A percentile compares a stretch with the other conserved stretches of the same genome.
phyloP scores from a whole-genome alignment of 2,113 vertebrate species.

The Mastomys coucha region DNA sequence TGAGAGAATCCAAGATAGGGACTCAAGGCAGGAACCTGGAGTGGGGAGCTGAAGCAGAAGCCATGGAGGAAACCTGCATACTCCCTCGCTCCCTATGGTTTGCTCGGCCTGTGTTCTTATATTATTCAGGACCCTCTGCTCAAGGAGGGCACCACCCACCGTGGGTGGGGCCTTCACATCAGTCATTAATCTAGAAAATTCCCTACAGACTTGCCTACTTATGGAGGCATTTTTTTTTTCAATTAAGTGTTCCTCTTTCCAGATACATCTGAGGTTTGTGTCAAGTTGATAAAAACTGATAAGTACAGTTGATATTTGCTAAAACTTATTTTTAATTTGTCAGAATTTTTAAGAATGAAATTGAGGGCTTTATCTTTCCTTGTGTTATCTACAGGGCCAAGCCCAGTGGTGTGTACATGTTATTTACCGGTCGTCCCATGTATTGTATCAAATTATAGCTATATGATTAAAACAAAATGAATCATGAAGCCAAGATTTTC shows the following conservation, averaged over 20 bases:
- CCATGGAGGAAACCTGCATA: background rate
- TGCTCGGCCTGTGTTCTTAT: background rate
- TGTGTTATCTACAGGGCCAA: background rate
- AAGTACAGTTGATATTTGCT: background rate
- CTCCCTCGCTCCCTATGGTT: background rate
- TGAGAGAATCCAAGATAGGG: background rate
- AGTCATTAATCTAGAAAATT: background rate
- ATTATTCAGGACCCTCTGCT: background rate
- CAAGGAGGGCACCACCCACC: background rate
- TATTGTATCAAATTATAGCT: background rate
- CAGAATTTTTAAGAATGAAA: background rate
- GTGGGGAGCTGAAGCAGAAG: background rate
- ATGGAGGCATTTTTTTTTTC: background rate
- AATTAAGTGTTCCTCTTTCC: background rate
- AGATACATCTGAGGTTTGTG: background rate
- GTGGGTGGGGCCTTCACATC: background rate
- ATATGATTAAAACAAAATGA: constrained; percentile 41
- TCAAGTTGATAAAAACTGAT: background rate
- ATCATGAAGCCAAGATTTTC: constrained; percentile 48
- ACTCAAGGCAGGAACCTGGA: background rate
- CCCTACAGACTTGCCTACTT: background rate
- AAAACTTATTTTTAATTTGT: constrained; percentile 30
- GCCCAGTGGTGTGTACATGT: background rate
- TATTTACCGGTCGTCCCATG: background rate
- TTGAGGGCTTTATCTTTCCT: constrained; percentile 30